Percentiles rank a stretch among this genome's conserved stretches.
Conservation (phyloP, 2,888 invertebrate genomes). For the Colostygia pectinataria region DNA sequence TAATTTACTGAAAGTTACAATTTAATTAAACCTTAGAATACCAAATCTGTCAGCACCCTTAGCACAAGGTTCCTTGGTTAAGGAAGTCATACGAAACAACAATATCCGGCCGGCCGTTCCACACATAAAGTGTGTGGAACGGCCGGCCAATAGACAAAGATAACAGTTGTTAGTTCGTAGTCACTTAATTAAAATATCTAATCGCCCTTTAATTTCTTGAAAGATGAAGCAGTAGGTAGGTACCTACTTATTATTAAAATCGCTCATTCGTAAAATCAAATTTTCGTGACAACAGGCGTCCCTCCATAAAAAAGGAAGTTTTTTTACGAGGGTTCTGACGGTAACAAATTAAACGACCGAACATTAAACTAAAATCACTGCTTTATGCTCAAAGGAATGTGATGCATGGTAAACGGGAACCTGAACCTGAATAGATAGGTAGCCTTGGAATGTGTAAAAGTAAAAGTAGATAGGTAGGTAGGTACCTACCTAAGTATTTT, state of each 20-base stretch:
- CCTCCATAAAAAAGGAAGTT: constrained; percentile 48
- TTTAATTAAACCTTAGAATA: no score
- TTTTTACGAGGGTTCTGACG: constrained; percentile 45
- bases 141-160: no score
- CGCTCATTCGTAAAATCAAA: constrained; percentile 63
- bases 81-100: no score
- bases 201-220: constrained; percentile 17
- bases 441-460: neutral
- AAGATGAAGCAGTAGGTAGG: constrained; percentile 31
- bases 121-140: no score
- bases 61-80: no score
- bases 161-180: no score
- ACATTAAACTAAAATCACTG: constrained; percentile 36
- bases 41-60: no score
- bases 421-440: no score
- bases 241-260: constrained; percentile 47
- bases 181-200: no score
- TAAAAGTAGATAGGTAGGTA: neutral
- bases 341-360: constrained; percentile 43
- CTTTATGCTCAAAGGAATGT: constrained; percentile 23
- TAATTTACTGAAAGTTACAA: no score
- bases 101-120: no score
- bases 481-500: no score
- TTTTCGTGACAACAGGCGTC: constrained; percentile 58
- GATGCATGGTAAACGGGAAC: constrained; percentile 14